Base-by-base conservation (phyloP, 2,888 invertebrate genomes). In the Limenitis camilla region DNA sequence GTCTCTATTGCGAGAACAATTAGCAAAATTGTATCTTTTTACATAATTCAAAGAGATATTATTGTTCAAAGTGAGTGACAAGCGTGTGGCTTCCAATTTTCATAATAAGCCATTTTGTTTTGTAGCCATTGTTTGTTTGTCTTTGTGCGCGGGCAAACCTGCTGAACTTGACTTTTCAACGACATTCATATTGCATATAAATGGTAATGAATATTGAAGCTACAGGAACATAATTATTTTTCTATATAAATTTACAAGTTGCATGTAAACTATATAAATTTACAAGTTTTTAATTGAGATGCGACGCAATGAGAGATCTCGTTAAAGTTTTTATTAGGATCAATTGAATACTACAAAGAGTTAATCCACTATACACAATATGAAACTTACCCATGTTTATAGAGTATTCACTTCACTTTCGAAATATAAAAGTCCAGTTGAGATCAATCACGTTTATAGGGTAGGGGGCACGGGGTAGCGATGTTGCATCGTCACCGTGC, bases 401-500 rank as follows among this genome's bases (percentile, higher is more conserved):
- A 63, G 61, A 59, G 67, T 66, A 69, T 73, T 72, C 82, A 83
- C 85, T 81, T 79, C 84, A 81, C 81, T 77, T 74, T 70, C 62
- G 33, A 53, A 50, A 55, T 55, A 55, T 61, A 67, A 71, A 69
- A 68, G 79, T 81, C 76, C 76, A 61, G 64, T 62, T 74, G 76
- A 78, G 76, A 83, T 78, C 72, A 64, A 71, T 71, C 70, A 75
- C 76, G 71, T 72, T 75, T 19, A 19, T 3, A 19, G 19, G 19
- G 19, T 19, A 19, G 19, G 19, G 19, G 1, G 68, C 69, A 63
- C 62, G 71, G 71, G 74, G 72, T 71, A 82, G 71, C 76, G 81
- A 68, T 68, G 69, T 79, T 69, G 71, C 86, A 87, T 87, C 76
- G 75, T 87, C 78, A 81, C 84, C 75, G 69, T 65, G 44, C 57